A percentile compares a stretch with the other conserved stretches of the same genome.
These are phyloP conservation scores for Muraenolepis orangiensis DNA, from an alignment of 2,797 vertebrate species.

Conservation along the genomic window DNA sequence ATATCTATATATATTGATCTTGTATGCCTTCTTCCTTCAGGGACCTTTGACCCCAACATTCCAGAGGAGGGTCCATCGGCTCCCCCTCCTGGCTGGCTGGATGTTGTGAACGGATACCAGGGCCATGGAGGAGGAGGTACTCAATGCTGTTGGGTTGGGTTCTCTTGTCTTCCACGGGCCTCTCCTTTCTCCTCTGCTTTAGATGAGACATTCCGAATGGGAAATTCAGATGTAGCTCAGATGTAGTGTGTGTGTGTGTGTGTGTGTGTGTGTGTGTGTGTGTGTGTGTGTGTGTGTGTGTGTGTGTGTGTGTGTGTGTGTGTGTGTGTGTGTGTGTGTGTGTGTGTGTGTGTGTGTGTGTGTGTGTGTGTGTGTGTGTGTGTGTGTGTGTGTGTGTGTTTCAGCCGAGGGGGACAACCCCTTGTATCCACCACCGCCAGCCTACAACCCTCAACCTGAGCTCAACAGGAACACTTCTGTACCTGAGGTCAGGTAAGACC, in stretches of 20 bases:
- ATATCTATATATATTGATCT: background rate
- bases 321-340: background rate
- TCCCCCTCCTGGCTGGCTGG: conserved; percentile 69
- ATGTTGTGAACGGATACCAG: conserved; percentile 54
- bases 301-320: conserved; percentile 12
- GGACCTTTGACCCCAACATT: conserved; percentile 61
- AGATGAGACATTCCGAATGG: too few relatives aligned
- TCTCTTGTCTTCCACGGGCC: background rate
- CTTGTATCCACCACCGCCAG: conserved; percentile 63
- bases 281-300: conserved; percentile 14
- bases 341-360: conserved; percentile 10
- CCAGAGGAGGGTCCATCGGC: conserved; percentile 65
- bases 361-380: conserved; percentile 14
- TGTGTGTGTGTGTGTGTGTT: conserved; percentile 14
- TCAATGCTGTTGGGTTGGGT: background rate
- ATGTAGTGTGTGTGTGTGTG: conserved; percentile 15
- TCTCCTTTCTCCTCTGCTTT: background rate
- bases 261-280: background rate
- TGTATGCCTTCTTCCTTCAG: conserved; percentile 39
- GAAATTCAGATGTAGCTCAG: too few relatives aligned
- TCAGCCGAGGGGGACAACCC: conserved; percentile 45
- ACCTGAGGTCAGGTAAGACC: conserved; percentile 68
- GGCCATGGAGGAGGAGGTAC: conserved; percentile 52
- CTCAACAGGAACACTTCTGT: conserved; percentile 67
- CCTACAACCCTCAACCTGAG: conserved; percentile 62